phyloP scores from a whole-genome alignment of 2,888 invertebrate genomes.

The Sinopyrophorus schimmeli region DNA sequence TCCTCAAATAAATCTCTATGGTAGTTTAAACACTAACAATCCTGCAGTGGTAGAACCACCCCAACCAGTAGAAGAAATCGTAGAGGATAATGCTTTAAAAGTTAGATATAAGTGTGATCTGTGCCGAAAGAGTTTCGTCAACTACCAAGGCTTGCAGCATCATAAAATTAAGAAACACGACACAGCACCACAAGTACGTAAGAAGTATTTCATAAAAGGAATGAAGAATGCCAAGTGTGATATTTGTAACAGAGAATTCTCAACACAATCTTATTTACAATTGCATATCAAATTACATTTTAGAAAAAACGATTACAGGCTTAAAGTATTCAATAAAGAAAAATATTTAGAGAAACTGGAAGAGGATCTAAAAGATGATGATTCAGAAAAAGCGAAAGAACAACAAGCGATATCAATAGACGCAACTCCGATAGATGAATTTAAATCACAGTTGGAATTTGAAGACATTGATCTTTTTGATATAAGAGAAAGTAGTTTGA shows the following conservation, averaged over 20 bases:
- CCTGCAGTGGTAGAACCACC: too few relatives aligned
- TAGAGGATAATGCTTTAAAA: constrained; percentile 10
- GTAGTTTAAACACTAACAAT: too few relatives aligned
- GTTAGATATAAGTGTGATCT: constrained; percentile 42
- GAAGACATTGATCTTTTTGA: too few relatives aligned
- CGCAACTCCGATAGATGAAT: too few relatives aligned
- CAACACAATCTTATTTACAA: constrained; percentile 51
- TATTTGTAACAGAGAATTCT: constrained; percentile 52
- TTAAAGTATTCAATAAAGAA: constrained; percentile 48
- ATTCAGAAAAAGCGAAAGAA: too few relatives aligned
- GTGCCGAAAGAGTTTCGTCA: constrained; percentile 45
- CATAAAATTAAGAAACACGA: constrained; percentile 51
- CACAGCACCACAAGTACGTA: constrained; percentile 33
- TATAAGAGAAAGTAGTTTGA: constrained; percentile 7
- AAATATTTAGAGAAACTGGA: constrained; percentile 16
- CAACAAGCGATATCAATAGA: too few relatives aligned
- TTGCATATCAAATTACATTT: constrained; percentile 50
- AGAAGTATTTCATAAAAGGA: constrained; percentile 50
- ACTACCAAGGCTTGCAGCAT: constrained; percentile 46
- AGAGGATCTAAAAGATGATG: constrained; percentile 1
- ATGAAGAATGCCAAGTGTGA: constrained; percentile 53
- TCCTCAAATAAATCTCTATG: too few relatives aligned
- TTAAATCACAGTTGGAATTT: too few relatives aligned
- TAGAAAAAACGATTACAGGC: constrained; percentile 47
- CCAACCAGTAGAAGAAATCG: neutral